phyloP scores from a whole-genome alignment of 2,888 invertebrate genomes.

The Lobophora halterata region DNA sequence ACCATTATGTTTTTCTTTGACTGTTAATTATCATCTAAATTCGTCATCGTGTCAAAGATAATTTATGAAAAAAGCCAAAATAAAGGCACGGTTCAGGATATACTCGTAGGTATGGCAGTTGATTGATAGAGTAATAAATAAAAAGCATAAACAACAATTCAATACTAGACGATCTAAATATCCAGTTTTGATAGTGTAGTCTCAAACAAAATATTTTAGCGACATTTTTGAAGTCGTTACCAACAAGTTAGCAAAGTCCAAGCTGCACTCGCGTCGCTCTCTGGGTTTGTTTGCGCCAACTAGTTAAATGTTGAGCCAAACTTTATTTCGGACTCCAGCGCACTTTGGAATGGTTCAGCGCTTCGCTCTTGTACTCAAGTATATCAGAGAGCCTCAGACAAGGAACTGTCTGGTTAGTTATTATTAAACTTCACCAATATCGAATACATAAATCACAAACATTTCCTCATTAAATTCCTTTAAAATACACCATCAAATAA shows the following conservation, averaged over 20 bases:
- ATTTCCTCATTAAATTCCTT: constrained; percentile 13
- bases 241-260: constrained; percentile 46
- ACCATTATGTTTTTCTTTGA: too few relatives aligned
- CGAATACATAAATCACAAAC: not conserved
- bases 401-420: constrained; percentile 4
- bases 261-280: constrained; percentile 61
- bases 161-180: too few relatives aligned
- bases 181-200: constrained; percentile 31
- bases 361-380: constrained; percentile 65
- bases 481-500: constrained; percentile 6
- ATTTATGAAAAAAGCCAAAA: too few relatives aligned
- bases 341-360: constrained; percentile 58
- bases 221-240: constrained; percentile 53
- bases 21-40: too few relatives aligned
- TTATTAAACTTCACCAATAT: too few relatives aligned
- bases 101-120: too few relatives aligned
- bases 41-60: too few relatives aligned
- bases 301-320: constrained; percentile 75
- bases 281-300: constrained; percentile 69
- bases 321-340: constrained; percentile 63
- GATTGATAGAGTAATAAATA: too few relatives aligned
- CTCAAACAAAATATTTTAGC: constrained; percentile 51
- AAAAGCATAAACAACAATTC: too few relatives aligned
- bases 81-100: too few relatives aligned
- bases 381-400: constrained; percentile 37